Percentiles rank a stretch among this genome's conserved stretches.
phyloP scores from a whole-genome alignment of 2,797 vertebrate species.

The Poecilia velifera region DNA sequence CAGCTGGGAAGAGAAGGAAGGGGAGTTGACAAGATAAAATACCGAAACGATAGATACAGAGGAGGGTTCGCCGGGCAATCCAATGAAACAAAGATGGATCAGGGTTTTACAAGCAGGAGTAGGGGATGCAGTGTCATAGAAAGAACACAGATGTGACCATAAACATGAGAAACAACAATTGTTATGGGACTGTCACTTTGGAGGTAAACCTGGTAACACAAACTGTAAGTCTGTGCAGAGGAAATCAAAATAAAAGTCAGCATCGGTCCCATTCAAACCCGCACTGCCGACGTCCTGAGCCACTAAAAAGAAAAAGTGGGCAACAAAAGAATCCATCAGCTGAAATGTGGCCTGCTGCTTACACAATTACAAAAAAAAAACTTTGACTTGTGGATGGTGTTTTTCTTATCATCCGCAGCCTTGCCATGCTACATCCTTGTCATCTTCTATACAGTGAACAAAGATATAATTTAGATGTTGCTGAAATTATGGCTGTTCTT shows the following conservation, averaged over 20 bases:
- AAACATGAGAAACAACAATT: slow-evolving; percentile 52
- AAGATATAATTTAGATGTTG: slow-evolving; percentile 34
- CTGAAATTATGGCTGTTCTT: slow-evolving; percentile 40
- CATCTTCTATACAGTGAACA: slow-evolving; percentile 21
- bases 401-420: slow-evolving; percentile 1
- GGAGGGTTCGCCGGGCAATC: slow-evolving; percentile 28
- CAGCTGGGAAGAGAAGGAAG: slow-evolving; percentile 24
- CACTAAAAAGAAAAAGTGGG: slow-evolving; percentile 34
- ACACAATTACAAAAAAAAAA: slow-evolving; percentile 9
- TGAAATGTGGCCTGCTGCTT: slow-evolving; percentile 15
- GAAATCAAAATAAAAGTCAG: slow-evolving; percentile 43
- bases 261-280: slow-evolving; percentile 23
- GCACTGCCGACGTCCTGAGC: slow-evolving; percentile 24
- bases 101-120: slow-evolving; percentile 32
- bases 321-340: slow-evolving; percentile 30
- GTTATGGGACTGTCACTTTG: slow-evolving; percentile 61
- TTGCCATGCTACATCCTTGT: slow-evolving; percentile 3
- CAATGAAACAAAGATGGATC: slow-evolving; percentile 31
- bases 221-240: slow-evolving; percentile 16
- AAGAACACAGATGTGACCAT: slow-evolving; percentile 47
- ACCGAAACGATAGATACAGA: slow-evolving; percentile 19
- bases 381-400: neutral
- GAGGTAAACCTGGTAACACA: slow-evolving; percentile 39
- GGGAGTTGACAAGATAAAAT: slow-evolving; percentile 50
- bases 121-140: slow-evolving; percentile 14